Conservation (phyloP, 2,113 vertebrate species). For the Procavia capensis region DNA sequence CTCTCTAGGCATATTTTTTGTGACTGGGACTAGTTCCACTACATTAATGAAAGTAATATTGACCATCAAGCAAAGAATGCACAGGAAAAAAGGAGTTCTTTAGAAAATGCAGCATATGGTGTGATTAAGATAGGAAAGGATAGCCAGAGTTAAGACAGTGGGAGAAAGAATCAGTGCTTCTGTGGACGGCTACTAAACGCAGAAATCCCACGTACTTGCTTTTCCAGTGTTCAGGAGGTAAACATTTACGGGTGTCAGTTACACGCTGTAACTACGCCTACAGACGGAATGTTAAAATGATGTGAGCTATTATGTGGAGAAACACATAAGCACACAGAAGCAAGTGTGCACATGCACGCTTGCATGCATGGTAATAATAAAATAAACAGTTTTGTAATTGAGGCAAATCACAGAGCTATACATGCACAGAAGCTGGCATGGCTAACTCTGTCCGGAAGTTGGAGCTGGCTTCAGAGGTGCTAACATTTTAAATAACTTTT, state of each 20-base stretch:
- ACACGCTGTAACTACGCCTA: background rate
- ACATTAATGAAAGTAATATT: background rate
- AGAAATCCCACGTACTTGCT: background rate
- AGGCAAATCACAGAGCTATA: background rate
- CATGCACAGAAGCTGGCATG: background rate
- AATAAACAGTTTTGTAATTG: background rate
- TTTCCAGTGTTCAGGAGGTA: background rate
- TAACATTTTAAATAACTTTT: background rate
- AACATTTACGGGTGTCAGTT: no score
- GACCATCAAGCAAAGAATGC: background rate
- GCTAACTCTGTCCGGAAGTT: background rate
- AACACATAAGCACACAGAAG: background rate
- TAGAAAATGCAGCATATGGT: background rate
- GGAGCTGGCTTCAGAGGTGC: background rate
- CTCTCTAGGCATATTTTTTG: background rate
- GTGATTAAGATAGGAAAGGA: background rate
- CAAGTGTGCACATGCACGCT: accelerated
- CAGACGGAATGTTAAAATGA: background rate
- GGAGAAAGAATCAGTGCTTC: background rate
- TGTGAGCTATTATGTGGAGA: no score
- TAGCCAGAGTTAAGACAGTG: background rate
- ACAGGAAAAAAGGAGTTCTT: background rate
- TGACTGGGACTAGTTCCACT: background rate
- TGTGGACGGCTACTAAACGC: accelerated
- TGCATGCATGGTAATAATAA: background rate